These are phyloP conservation scores for Cossypha heuglini DNA, from an alignment of 2,797 vertebrate species.

Conservation along the genomic window DNA sequence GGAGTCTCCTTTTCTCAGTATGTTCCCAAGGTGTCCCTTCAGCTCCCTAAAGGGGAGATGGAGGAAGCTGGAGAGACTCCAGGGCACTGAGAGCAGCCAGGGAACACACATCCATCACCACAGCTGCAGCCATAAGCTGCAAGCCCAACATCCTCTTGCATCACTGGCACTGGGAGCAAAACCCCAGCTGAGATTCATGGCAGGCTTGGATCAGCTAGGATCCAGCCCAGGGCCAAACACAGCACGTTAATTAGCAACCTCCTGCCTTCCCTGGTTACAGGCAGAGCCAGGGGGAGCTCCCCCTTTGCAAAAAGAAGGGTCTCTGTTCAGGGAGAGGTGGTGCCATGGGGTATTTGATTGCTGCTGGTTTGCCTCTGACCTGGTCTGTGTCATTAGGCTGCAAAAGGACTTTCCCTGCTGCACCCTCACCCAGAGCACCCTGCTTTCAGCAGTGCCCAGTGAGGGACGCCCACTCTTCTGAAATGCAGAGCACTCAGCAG, in stretches of 20 bases:
- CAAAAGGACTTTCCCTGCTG: neutral
- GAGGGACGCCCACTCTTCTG: neutral
- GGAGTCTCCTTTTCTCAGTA: neutral
- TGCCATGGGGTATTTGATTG: neutral
- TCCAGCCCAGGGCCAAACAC: neutral
- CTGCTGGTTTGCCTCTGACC: neutral
- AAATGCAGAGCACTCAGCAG: neutral
- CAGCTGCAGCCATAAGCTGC: neutral
- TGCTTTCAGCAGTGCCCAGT: neutral
- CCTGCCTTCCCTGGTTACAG: neutral
- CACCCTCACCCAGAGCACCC: neutral
- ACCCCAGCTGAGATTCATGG: neutral
- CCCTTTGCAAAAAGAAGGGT: neutral
- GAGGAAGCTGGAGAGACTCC: neutral
- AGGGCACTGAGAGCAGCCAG: neutral
- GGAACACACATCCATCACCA: neutral
- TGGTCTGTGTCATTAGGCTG: neutral
- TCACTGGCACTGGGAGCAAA: neutral
- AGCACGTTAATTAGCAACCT: neutral
- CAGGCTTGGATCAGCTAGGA: neutral
- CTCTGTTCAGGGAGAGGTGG: neutral
- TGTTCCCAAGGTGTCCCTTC: neutral
- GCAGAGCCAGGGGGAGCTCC: neutral
- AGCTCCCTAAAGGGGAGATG: neutral
- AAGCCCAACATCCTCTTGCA: neutral